These are phyloP conservation scores for Rotaria socialis DNA, from an alignment of 2,888 invertebrate genomes.

Conservation along the genomic window DNA sequence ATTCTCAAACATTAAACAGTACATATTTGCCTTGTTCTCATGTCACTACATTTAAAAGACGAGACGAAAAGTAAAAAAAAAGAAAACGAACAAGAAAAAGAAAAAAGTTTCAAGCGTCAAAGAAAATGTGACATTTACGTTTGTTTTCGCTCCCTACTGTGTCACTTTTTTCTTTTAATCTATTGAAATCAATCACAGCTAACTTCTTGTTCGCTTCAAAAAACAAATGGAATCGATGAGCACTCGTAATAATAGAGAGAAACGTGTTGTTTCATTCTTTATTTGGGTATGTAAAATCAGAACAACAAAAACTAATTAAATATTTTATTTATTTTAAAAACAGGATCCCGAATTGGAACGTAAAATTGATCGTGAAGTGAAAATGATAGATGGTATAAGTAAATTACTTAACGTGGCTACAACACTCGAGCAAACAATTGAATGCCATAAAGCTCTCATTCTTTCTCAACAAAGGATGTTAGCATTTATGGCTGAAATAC, in stretches of 20 bases:
- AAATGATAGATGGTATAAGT: slow-evolving; percentile 31
- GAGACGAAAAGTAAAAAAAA: neutral
- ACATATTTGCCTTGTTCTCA: neutral
- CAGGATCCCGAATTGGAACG: slow-evolving; percentile 27
- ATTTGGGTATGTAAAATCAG: neutral
- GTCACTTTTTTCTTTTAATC: neutral
- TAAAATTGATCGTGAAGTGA: slow-evolving; percentile 34
- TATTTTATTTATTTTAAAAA: neutral
- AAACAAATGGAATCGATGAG: no score
- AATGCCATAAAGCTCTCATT: slow-evolving; percentile 25
- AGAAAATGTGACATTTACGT: no score
- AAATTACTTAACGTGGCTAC: slow-evolving; percentile 13
- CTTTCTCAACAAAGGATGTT: slow-evolving; percentile 32
- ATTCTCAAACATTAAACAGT: neutral
- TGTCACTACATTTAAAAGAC: neutral
- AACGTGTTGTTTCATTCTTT: slow-evolving; percentile 9
- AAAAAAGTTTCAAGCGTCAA: neutral
- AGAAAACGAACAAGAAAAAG: neutral
- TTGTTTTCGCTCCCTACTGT: neutral
- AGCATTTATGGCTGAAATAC: slow-evolving; percentile 30
- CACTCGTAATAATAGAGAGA: neutral
- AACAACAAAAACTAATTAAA: neutral
- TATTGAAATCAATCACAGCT: neutral
- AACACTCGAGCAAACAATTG: slow-evolving; percentile 26
- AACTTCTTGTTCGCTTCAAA: neutral